Percentiles rank a stretch among this genome's conserved stretches.
phyloP scores from a whole-genome alignment of 2,888 invertebrate species.

The Octodonta nipae region DNA sequence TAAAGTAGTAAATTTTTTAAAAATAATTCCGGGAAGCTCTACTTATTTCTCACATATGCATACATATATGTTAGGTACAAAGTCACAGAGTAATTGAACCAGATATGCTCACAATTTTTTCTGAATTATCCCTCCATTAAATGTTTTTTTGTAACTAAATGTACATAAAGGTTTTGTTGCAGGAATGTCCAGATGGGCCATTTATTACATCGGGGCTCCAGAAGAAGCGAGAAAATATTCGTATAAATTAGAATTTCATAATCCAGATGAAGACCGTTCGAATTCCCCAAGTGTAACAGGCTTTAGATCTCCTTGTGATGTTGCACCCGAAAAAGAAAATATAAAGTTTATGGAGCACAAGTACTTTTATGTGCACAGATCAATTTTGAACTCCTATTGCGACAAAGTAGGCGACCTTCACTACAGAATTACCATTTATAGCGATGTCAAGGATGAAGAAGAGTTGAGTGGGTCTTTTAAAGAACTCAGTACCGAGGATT shows the following conservation, averaged over 20 bases:
- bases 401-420: conserved; percentile 11
- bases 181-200: conserved; percentile 14
- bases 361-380: conserved; percentile 13
- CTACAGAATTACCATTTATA: conserved; percentile 12
- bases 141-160: conserved; percentile 6
- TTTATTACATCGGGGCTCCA: conserved; percentile 13
- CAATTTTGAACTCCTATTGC: conserved; percentile 10
- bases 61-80: too few relatives aligned
- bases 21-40: too few relatives aligned
- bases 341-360: conserved; percentile 10
- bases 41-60: too few relatives aligned
- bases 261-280: conserved; percentile 3
- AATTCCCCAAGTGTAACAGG: conserved; percentile 5
- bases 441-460: too few relatives aligned
- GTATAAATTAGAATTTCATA: conserved; percentile 15
- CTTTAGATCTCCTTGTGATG: conserved; percentile 12
- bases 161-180: too few relatives aligned
- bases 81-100: too few relatives aligned
- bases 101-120: too few relatives aligned
- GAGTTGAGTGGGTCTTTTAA: too few relatives aligned
- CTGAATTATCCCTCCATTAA: background rate
- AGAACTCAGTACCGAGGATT: too few relatives aligned
- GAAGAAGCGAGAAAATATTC: conserved; percentile 12
- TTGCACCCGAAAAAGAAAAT: conserved; percentile 8
- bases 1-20: too few relatives aligned